These are phyloP conservation scores for Acanthochromis polyacanthus DNA, from an alignment of 2,113 vertebrate genomes.

Conservation along the genomic window DNA sequence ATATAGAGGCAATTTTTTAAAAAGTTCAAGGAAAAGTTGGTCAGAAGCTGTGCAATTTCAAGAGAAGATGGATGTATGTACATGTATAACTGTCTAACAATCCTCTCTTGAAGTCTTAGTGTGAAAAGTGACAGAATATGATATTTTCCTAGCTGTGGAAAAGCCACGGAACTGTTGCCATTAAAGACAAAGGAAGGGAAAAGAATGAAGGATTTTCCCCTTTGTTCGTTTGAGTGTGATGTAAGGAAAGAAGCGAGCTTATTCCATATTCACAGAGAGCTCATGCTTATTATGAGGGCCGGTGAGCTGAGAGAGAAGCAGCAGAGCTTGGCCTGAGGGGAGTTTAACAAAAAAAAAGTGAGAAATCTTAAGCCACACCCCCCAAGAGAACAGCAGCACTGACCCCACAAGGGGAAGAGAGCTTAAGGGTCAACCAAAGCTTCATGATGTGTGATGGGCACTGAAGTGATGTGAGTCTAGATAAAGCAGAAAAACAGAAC, in stretches of 20 bases:
- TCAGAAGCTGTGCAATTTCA: slow-evolving; percentile 1
- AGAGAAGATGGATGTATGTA: background rate
- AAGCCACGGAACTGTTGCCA: slow-evolving; percentile 27
- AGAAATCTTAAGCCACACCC: slow-evolving; percentile 38
- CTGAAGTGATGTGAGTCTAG: slow-evolving; percentile 47
- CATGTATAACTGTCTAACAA: slow-evolving; percentile 2
- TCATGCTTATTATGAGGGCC: slow-evolving; percentile 63
- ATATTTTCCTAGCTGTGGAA: slow-evolving; percentile 25
- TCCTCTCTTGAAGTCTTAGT: background rate
- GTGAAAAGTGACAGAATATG: slow-evolving; percentile 13
- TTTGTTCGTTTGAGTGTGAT: slow-evolving; percentile 67
- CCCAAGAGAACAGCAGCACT: slow-evolving; percentile 10
- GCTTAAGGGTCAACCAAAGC: slow-evolving; percentile 58
- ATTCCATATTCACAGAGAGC: slow-evolving; percentile 70
- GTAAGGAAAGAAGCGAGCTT: slow-evolving; percentile 55
- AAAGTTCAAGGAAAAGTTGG: background rate
- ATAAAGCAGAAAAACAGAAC: slow-evolving; percentile 53
- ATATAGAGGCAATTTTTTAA: slow-evolving; percentile 3
- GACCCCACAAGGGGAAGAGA: slow-evolving; percentile 18
- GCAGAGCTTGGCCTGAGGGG: slow-evolving; percentile 59
- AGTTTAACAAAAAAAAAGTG: background rate
- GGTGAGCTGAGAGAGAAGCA: slow-evolving; percentile 41
- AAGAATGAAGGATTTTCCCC: slow-evolving; percentile 37
- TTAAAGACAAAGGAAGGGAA: slow-evolving; percentile 27
- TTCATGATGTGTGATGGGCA: slow-evolving; percentile 52